Conservation (phyloP, 1,140 invertebrate species). For the Macrotrachela quadricornifera region DNA sequence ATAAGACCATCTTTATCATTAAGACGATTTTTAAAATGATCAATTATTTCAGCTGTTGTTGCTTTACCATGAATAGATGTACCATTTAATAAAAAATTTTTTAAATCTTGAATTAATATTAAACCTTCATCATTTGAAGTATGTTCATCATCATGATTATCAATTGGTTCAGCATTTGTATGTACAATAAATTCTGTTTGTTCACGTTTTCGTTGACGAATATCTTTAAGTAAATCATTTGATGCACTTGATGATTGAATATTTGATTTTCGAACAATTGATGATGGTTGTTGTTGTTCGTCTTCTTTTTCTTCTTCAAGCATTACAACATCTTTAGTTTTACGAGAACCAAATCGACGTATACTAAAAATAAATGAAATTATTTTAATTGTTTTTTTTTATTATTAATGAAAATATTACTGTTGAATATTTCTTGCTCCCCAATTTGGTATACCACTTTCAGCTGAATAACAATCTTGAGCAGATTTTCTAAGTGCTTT, state of each 20-base stretch:
- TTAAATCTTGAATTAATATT: background rate
- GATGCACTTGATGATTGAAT: too few relatives aligned
- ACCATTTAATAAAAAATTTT: background rate
- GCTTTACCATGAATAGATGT: background rate
- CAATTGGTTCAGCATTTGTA: background rate
- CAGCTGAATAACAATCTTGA: constrained; percentile 4
- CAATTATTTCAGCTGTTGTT: constrained; percentile 1
- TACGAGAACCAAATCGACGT: background rate
- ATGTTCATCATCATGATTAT: background rate
- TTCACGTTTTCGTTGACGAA: too few relatives aligned
- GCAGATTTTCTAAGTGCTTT: constrained; percentile 35
- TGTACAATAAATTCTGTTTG: constrained; percentile 1
- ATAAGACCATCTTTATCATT: background rate
- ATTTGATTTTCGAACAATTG: background rate
- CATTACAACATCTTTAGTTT: background rate
- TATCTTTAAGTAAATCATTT: too few relatives aligned
- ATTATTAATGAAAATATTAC: background rate
- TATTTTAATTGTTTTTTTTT: too few relatives aligned
- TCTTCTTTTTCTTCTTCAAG: background rate
- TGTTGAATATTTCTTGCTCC: background rate
- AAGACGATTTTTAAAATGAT: constrained; percentile 3
- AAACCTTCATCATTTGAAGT: background rate
- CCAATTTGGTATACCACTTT: constrained; percentile 7
- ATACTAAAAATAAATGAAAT: background rate
- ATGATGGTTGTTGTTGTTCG: background rate